These are phyloP conservation scores for Plestiodon gilberti DNA, from an alignment of 2,113 vertebrate species.

Conservation along the genomic window DNA sequence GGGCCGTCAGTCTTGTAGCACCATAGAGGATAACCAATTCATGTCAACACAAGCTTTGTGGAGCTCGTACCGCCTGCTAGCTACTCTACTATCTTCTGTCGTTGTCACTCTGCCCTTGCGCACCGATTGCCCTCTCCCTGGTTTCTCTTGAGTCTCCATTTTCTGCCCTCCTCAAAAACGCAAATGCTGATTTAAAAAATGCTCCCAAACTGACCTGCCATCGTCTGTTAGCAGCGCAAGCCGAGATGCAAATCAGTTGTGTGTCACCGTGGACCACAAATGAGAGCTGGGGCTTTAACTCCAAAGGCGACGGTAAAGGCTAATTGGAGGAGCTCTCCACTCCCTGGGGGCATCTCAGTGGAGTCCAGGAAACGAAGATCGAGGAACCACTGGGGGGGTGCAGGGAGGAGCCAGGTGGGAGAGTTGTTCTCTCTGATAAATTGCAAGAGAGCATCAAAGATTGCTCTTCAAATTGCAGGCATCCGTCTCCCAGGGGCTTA, in stretches of 20 bases:
- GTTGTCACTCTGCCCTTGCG: background rate
- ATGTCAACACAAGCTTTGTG: too few relatives aligned
- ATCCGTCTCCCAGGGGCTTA: background rate
- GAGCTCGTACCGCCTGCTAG: background rate
- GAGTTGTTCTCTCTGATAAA: slow-evolving; percentile 5
- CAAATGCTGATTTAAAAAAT: too few relatives aligned
- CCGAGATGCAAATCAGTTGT: background rate
- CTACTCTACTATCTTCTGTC: background rate
- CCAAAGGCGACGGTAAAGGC: background rate
- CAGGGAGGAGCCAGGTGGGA: background rate
- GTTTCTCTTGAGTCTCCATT: background rate
- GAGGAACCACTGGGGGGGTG: fast-evolving
- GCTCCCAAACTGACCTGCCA: background rate
- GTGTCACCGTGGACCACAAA: background rate
- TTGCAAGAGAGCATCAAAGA: background rate
- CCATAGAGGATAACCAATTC: too few relatives aligned
- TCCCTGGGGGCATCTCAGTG: background rate
- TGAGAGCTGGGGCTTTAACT: background rate
- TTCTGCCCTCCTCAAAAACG: background rate
- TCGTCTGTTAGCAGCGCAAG: background rate
- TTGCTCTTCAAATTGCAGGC: slow-evolving; percentile 11
- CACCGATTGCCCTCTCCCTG: background rate
- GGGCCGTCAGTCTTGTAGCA: too few relatives aligned
- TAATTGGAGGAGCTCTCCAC: background rate
- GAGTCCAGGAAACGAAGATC: background rate